Evolutionary conservation across 2,888 invertebrate genomes (phyloP).

Genomic region (Willowsia nigromaculata): DNA sequence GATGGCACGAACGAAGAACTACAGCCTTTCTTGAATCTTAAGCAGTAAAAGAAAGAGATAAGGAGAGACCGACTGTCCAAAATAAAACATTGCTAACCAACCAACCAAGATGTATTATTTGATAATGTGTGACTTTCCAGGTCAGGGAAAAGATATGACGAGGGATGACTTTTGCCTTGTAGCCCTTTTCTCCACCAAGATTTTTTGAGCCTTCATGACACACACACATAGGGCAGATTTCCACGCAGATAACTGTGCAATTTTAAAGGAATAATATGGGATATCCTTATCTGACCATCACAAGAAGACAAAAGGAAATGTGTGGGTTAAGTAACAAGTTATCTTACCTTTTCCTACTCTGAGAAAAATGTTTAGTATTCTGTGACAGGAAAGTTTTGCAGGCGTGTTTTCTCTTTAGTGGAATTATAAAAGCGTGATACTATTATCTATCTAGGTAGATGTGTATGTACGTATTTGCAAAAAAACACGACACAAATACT

Average conservation of each 20-base stretch:
- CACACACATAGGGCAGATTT: background rate
- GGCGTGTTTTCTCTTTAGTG: constrained; percentile 36
- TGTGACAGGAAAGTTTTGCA: background rate
- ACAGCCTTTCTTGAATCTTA: constrained; percentile 57
- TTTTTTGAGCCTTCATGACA: background rate
- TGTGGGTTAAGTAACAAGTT: constrained; percentile 48
- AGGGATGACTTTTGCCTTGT: constrained; percentile 25
- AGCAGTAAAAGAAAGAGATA: constrained; percentile 36
- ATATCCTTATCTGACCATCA: constrained; percentile 18
- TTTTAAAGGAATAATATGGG: no score
- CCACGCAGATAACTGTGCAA: constrained; percentile 12
- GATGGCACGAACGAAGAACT: constrained; percentile 58
- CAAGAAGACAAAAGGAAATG: background rate
- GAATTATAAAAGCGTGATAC: constrained; percentile 3
- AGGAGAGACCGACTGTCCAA: background rate
- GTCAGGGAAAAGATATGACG: constrained; percentile 25
- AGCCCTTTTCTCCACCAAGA: background rate
- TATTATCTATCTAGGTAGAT: background rate
- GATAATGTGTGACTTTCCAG: constrained; percentile 36
- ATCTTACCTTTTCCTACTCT: constrained; percentile 10
- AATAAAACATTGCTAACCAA: background rate
- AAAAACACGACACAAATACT: constrained; percentile 45
- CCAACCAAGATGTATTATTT: constrained; percentile 27
- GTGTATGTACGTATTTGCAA: constrained; percentile 23
- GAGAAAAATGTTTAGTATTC: constrained; percentile 48